Base-by-base conservation (phyloP, 2,113 vertebrate genomes). In the Pavo muticus region DNA sequence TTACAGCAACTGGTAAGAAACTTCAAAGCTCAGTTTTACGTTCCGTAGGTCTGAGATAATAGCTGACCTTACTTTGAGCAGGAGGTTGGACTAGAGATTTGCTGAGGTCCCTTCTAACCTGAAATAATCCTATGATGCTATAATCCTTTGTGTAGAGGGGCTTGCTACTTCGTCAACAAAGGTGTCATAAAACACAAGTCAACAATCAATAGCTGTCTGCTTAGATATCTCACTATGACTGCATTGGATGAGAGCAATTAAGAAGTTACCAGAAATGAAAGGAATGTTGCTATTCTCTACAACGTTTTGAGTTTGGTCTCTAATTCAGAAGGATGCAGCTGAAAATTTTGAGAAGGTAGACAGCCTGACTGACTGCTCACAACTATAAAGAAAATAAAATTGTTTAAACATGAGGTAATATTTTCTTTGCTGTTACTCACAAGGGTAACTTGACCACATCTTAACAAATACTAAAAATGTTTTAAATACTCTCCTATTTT, bases 381-480 rank as follows among this genome's bases (percentile, higher is more conserved):
- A 59, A 61, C 39, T 78, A 63, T 24, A 60, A 64, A 82, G 29
- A 57, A 77, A 74, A 70, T 67, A 82, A 75, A 71, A 52, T 11
- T 52, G n/a, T 39, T 84, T 73, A 83, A 45, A 59, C 81, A 89
- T 0, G 0, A 91, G 17, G 50, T 42, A 79, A 11, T 76, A 68
- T 74, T 91, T 90, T 60, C n/a, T 90, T 83, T 88, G 45, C 30
- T 91, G 32, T 71, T 88, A 63, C 29, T 42, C 17, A 68, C 39
- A 82, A 57, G 7, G 17, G 37, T 48, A 93, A 64, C 59, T 52
- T 52, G 42, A 44, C 30, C 15, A n/a, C 42, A 61, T n/a, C 64
- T 72, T 75, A 95, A 59, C 29, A 83, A 56, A 76, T 11, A 39
- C 6, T 68, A 44, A 88, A 85, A 74, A 70, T 30, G 21, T 14